phyloP scores from a whole-genome alignment of 2,797 vertebrate species.

The Aphelocoma californica region DNA sequence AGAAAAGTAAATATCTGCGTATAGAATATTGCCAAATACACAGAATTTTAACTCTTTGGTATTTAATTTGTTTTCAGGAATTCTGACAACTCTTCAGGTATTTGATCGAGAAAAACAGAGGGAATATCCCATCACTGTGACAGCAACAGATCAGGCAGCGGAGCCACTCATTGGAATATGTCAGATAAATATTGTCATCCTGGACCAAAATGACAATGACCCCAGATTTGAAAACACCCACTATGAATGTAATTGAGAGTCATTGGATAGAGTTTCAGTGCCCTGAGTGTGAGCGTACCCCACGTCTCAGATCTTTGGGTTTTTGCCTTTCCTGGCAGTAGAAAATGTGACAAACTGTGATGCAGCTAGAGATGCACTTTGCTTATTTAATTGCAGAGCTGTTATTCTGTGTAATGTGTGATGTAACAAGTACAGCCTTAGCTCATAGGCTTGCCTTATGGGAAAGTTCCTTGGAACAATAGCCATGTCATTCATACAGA shows the following conservation, averaged over 20 bases:
- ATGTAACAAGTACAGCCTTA: neutral
- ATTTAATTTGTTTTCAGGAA: conserved; percentile 72
- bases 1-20: neutral
- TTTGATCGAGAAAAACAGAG: conserved; percentile 89
- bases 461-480: neutral
- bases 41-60: neutral
- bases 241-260: conserved; percentile 86
- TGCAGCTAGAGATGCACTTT: neutral
- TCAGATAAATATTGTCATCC: conserved; percentile 86
- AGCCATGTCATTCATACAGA: neutral
- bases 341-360: neutral
- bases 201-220: conserved; percentile 92
- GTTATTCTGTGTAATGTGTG: neutral
- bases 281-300: conserved; percentile 40
- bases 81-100: conserved; percentile 83
- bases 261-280: conserved; percentile 41
- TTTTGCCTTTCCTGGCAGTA: neutral
- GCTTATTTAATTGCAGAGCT: neutral
- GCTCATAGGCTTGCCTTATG: neutral
- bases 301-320: neutral
- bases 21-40: neutral
- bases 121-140: conserved; percentile 88
- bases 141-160: conserved; percentile 86
- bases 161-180: conserved; percentile 90
- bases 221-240: conserved; percentile 90